Conservation (phyloP, 23 tunicate genomes). For the Oikopleura dioica region DNA sequence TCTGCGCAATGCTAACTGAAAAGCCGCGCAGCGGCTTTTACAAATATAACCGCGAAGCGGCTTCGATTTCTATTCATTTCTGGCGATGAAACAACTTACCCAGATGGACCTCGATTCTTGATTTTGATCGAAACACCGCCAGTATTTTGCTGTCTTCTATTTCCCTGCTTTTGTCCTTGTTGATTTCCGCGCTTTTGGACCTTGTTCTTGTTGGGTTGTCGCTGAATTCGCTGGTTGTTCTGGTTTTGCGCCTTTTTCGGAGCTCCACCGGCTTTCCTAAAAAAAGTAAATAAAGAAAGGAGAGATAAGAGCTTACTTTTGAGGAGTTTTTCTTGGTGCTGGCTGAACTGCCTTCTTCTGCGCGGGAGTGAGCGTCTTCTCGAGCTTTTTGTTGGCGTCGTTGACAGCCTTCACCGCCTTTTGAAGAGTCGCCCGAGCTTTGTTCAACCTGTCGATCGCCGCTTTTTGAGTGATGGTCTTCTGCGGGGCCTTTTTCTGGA, state of each 20-base stretch:
- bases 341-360: background rate
- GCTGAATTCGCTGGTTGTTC: no score
- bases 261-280: no score
- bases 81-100: no score
- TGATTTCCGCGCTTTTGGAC: no score
- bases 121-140: background rate
- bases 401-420: constrained; percentile 4
- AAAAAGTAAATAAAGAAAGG: no score
- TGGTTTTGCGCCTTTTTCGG: no score
- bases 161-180: background rate
- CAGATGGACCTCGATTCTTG: background rate
- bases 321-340: background rate
- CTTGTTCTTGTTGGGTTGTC: no score
- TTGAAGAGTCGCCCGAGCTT: constrained; percentile 14
- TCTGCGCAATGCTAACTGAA: no score
- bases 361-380: background rate
- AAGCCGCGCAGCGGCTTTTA: no score
- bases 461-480: background rate
- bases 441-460: background rate
- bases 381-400: background rate
- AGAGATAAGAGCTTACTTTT: background rate
- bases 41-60: no score
- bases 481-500: background rate
- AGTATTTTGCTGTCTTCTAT: background rate
- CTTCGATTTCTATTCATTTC: no score